Conservation (phyloP, 2,113 vertebrate species). For the Enhydra lutris region DNA sequence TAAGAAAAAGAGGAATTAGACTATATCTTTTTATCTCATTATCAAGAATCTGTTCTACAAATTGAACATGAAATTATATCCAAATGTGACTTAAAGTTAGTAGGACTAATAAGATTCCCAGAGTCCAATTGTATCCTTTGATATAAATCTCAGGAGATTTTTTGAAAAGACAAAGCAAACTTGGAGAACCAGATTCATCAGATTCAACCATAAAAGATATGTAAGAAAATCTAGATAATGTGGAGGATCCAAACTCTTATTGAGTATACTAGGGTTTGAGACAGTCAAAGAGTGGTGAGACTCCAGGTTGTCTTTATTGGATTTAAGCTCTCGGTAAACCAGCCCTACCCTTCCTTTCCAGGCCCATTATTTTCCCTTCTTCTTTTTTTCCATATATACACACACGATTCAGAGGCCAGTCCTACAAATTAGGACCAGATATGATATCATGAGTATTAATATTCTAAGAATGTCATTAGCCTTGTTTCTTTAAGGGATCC, state of each 20-base stretch:
- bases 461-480: not conserved
- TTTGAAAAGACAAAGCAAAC: not conserved
- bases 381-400: not conserved
- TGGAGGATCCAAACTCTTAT: not conserved
- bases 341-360: not conserved
- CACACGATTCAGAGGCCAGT: not conserved
- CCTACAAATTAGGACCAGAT: not conserved
- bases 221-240: not conserved
- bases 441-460: not conserved
- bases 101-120: not conserved
- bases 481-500: not conserved
- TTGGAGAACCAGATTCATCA: not conserved
- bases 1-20: slow-evolving; percentile 26
- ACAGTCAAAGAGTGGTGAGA: not conserved
- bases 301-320: not conserved
- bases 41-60: not conserved
- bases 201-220: not conserved
- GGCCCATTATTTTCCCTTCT: not conserved
- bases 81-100: not conserved
- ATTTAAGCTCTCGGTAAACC: not conserved
- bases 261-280: not conserved
- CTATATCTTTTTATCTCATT: not conserved
- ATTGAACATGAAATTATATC: slow-evolving; percentile 17
- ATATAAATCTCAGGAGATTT: not conserved
- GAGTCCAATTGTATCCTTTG: not conserved